Conservation (phyloP, 2,113 vertebrate genomes). For the Etia nguti region DNA sequence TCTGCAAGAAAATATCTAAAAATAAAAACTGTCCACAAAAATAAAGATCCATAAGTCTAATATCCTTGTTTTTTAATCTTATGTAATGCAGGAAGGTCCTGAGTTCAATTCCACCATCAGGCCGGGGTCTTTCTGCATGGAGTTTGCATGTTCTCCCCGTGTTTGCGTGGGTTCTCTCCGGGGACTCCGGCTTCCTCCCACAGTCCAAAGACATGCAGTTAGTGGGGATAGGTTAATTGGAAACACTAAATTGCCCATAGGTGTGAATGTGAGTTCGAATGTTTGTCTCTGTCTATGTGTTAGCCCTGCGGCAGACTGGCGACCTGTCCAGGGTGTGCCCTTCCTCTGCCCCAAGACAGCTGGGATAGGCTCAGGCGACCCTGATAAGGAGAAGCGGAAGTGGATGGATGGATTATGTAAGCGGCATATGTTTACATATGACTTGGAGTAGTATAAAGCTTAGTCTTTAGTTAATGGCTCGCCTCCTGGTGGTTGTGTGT, state of each 20-base stretch:
- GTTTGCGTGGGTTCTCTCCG: not conserved
- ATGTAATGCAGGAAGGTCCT: not conserved
- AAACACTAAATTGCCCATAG: not conserved
- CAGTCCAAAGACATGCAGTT: not conserved
- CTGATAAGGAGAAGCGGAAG: too few species aligned
- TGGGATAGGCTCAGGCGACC: not conserved
- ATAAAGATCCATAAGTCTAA: not conserved
- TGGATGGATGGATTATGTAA: too few species aligned
- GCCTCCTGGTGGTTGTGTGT: not conserved
- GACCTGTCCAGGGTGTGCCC: not conserved
- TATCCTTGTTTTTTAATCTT: rapidly evolving
- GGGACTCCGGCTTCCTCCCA: not conserved
- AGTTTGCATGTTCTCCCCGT: not conserved
- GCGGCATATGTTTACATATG: not conserved
- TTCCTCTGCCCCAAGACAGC: not conserved
- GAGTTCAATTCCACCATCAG: not conserved
- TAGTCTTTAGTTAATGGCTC: not conserved
- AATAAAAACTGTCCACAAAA: not conserved
- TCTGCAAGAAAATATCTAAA: not conserved
- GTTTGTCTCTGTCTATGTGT: not conserved
- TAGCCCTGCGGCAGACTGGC: not conserved
- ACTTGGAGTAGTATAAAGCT: not conserved
- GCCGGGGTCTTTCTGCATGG: not conserved
- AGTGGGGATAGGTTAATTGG: not conserved
- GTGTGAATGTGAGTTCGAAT: too few species aligned